Percentiles rank a stretch among this genome's conserved stretches.
These are phyloP conservation scores for Nasonovia ribisnigri DNA, from an alignment of 2,888 invertebrate species.

Conservation along the genomic window DNA sequence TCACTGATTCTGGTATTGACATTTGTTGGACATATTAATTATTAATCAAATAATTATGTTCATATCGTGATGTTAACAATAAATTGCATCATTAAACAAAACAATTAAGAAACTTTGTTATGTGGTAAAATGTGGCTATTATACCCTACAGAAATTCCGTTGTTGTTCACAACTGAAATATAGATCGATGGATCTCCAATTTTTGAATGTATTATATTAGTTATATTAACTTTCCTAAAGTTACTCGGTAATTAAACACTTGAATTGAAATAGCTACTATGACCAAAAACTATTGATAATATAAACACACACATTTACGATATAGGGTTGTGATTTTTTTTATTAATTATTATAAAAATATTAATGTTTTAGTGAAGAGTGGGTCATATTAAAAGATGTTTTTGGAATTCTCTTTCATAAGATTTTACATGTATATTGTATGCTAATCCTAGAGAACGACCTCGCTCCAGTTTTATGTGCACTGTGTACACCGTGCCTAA, in stretches of 20 bases:
- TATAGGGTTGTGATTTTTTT: background rate
- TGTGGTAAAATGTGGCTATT: constrained; percentile 19
- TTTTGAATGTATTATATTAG: background rate
- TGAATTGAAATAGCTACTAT: background rate
- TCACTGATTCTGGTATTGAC: background rate
- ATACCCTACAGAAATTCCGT: background rate
- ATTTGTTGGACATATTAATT: background rate
- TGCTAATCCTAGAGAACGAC: background rate
- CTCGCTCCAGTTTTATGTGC: background rate
- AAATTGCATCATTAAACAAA: constrained; percentile 40
- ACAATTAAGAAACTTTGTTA: constrained; percentile 26
- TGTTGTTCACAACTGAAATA: background rate
- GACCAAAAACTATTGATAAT: background rate
- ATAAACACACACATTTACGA: background rate
- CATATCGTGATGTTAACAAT: background rate
- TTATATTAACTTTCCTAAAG: background rate
- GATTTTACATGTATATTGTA: background rate
- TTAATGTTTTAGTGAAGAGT: background rate
- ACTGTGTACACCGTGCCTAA: background rate
- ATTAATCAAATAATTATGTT: background rate
- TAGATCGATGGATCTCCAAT: constrained; percentile 22
- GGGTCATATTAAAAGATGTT: background rate
- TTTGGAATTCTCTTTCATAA: background rate
- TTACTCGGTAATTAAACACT: background rate
- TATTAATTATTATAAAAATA: background rate